These are phyloP conservation scores for Drosophila ficusphila DNA, from an alignment of 1,140 invertebrate species.

Conservation along the genomic window DNA sequence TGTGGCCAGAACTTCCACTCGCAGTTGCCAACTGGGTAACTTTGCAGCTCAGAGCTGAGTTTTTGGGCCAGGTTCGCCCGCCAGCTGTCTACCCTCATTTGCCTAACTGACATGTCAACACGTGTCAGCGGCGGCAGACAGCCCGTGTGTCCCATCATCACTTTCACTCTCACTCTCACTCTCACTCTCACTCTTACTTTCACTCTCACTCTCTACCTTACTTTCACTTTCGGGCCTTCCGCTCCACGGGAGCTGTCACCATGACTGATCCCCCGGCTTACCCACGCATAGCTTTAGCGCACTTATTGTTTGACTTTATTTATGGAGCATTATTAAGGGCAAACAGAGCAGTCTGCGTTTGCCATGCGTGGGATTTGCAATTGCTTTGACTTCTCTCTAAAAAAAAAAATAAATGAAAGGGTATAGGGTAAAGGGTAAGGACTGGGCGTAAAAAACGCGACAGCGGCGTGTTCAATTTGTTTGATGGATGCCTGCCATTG, in stretches of 20 bases:
- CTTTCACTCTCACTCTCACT: too few relatives aligned
- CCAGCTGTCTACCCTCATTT: constrained; percentile 78
- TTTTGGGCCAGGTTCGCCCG: too few relatives aligned
- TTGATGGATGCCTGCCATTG: constrained; percentile 67
- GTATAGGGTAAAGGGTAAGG: constrained; percentile 63
- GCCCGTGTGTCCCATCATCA: constrained; percentile 53
- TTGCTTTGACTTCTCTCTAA: constrained; percentile 17
- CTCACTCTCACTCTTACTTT: too few relatives aligned
- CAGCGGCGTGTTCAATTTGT: constrained; percentile 65
- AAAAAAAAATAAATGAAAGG: too few relatives aligned
- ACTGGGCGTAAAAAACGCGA: constrained; percentile 32
- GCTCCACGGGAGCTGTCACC: constrained; percentile 53
- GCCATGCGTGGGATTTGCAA: constrained; percentile 45
- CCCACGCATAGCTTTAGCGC: constrained; percentile 48
- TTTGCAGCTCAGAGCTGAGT: neutral
- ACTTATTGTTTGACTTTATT: constrained; percentile 70
- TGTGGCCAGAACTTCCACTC: constrained; percentile 29
- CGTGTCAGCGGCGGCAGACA: constrained; percentile 41
- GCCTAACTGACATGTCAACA: constrained; percentile 77
- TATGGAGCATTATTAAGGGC: constrained; percentile 57
- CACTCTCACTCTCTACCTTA: too few relatives aligned
- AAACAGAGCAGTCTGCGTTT: constrained; percentile 34
- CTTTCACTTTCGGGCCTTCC: too few relatives aligned
- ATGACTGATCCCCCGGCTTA: constrained; percentile 58
- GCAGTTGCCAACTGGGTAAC: neutral